Percentiles rank a stretch among this genome's conserved stretches.
Evolutionary conservation across 2,797 vertebrate species (phyloP).

Genomic region (Ctenopoma multispine): DNA sequence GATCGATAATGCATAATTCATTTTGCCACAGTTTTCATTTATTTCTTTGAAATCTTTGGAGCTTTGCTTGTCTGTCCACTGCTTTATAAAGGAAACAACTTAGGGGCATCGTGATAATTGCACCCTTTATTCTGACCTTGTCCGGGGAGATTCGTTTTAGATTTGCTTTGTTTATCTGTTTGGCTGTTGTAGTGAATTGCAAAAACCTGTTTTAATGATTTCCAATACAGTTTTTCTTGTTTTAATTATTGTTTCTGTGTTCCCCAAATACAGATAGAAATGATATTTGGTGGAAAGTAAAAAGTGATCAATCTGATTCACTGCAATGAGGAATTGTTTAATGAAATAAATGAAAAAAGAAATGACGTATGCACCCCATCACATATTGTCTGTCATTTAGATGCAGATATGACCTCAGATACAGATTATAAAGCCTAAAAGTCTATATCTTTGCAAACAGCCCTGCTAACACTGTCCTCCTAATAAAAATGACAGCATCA

Average conservation of each 20-base stretch:
- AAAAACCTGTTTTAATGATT: background rate
- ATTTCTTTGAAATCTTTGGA: constrained; percentile 20
- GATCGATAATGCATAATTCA: constrained; percentile 36
- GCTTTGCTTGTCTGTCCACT: constrained; percentile 24
- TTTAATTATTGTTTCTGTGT: background rate
- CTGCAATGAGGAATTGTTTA: background rate
- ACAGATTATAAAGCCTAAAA: background rate
- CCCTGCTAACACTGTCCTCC: background rate
- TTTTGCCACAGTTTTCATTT: constrained; percentile 37
- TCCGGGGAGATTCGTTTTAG: constrained; percentile 6
- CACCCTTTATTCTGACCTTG: constrained; percentile 35
- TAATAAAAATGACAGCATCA: background rate
- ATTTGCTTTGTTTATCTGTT: constrained; percentile 20
- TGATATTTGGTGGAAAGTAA: background rate
- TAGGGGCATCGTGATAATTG: constrained; percentile 21
- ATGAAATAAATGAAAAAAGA: background rate
- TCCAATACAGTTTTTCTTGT: background rate
- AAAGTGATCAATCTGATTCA: background rate
- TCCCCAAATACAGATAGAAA: constrained; percentile 7
- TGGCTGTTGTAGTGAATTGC: constrained; percentile 5
- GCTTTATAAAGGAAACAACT: constrained; percentile 42
- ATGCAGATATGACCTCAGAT: background rate
- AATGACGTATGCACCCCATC: background rate
- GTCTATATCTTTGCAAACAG: background rate
- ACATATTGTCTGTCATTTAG: constrained; percentile 4